Evolutionary conservation across 2,888 invertebrate species (phyloP).

Genomic region (Ennomos fuscantarius): DNA sequence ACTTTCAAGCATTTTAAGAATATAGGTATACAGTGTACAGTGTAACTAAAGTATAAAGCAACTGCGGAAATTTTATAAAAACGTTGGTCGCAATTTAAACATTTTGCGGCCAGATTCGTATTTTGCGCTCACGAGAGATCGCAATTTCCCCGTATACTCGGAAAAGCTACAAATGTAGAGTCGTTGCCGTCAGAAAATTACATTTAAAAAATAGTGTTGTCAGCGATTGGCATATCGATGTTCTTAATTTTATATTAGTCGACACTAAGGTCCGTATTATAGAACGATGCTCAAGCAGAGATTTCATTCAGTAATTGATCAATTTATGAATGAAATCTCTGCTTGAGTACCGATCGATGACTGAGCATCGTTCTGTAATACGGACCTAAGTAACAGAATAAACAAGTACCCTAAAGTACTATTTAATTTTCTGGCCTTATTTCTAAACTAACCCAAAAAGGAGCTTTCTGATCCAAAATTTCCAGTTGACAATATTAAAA

Average conservation of each 20-base stretch:
- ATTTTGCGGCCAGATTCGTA: constrained; percentile 75
- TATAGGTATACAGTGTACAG: constrained; percentile 25
- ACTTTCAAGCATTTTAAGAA: constrained; percentile 21
- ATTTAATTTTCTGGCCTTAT: no score
- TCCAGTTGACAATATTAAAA: no score
- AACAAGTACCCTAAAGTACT: no score
- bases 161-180: constrained; percentile 84
- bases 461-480: no score
- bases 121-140: constrained; percentile 74
- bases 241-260: constrained; percentile 2
- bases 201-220: constrained; percentile 81
- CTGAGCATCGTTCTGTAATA: no score
- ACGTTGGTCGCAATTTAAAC: constrained; percentile 76
- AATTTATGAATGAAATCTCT: no score
- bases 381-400: no score
- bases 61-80: constrained; percentile 69
- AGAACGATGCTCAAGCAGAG: no score
- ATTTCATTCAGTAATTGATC: no score
- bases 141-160: constrained; percentile 82
- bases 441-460: no score
- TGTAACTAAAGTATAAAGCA: constrained; percentile 22
- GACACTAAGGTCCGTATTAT: no score
- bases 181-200: constrained; percentile 82
- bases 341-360: no score
- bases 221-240: constrained; percentile 22